Base-by-base conservation (phyloP, 2,113 vertebrate species). In the Empidonax alnorum region DNA sequence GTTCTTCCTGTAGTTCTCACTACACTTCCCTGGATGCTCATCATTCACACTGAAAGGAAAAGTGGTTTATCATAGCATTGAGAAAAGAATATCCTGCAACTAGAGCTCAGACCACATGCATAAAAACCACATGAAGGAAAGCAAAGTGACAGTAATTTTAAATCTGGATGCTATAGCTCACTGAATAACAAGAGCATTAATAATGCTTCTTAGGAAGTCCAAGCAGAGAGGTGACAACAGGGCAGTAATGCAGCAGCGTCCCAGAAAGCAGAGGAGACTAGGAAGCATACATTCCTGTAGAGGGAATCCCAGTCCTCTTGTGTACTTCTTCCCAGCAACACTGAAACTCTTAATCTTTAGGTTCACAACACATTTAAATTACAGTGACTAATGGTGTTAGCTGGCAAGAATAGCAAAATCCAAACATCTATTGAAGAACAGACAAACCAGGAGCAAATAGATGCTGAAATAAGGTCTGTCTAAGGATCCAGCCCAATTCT, bases 81-180 rank as follows among this genome's bases (percentile, higher is more conserved):
- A 47, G 74, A 53, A 88, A 88, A 88, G 27, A 85, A 85, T 0
- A 21, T 55, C 31, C n/a, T 67, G 44, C 50, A 79, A 79, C 44
- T 50, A 89, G 19, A 65, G 44, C 72, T 39, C 47, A 78, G 63
- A 72, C 14, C 66, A 4, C n/a, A 39, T 11, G 31, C 66, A 65
- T 16, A 72, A 89, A 86, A 94, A 77, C 3, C 39, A 80, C 69
- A 84, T n/a, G 33, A 96, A 75, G 52, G 58, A 90, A 94, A 86
- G 42, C 47, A 71, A 89, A 89, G 37, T 28, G 46, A 87, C 44
- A 89, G 47, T 68, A 65, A 65, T 68, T 93, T 90, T 35, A 78
- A 89, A 84, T 47, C 42, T 71, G 30, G 52, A 65, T 84, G 53
- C 61, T 75, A 62, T 12, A n/a, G 31, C 52, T 74, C 87, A 62